phyloP scores from a whole-genome alignment of 2,888 invertebrate genomes.

The Lasioglossum zephyrum region DNA sequence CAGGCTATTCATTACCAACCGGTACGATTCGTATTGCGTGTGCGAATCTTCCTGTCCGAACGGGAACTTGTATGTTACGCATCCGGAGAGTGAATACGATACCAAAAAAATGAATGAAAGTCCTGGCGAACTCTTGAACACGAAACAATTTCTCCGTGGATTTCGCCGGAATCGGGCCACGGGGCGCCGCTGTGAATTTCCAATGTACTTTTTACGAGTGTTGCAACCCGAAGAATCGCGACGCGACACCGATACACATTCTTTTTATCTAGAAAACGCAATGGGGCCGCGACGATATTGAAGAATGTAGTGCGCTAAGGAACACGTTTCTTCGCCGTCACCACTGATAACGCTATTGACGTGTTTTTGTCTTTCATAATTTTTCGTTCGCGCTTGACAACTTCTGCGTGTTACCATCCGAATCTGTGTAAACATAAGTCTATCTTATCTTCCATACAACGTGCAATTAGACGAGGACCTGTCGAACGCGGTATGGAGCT shows the following conservation, averaged over 20 bases:
- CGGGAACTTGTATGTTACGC: constrained; percentile 14
- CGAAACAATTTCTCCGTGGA: constrained; percentile 54
- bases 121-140: constrained; percentile 21
- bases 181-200: constrained; percentile 52
- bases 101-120: constrained; percentile 51
- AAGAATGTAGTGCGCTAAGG: neutral
- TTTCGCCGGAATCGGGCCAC: constrained; percentile 65
- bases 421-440: neutral
- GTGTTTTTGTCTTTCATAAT: constrained; percentile 6
- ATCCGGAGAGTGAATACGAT: constrained; percentile 36
- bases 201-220: constrained; percentile 46
- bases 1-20: constrained; percentile 42
- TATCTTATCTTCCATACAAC: neutral
- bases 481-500: too few species aligned
- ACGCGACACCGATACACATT: constrained; percentile 33
- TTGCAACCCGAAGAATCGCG: constrained; percentile 4
- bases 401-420: neutral
- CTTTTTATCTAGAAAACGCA: constrained; percentile 24
- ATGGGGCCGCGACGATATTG: constrained; percentile 9
- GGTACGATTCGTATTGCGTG: constrained; percentile 41
- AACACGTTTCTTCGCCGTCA: constrained; percentile 5
- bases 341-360: constrained; percentile 19
- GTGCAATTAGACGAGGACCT: neutral
- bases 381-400: constrained; percentile 4
- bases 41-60: constrained; percentile 8